Percentiles rank a stretch among this genome's conserved stretches.
phyloP scores from a whole-genome alignment of 2,797 vertebrate species.

The Lepilemur septentrionalis region DNA sequence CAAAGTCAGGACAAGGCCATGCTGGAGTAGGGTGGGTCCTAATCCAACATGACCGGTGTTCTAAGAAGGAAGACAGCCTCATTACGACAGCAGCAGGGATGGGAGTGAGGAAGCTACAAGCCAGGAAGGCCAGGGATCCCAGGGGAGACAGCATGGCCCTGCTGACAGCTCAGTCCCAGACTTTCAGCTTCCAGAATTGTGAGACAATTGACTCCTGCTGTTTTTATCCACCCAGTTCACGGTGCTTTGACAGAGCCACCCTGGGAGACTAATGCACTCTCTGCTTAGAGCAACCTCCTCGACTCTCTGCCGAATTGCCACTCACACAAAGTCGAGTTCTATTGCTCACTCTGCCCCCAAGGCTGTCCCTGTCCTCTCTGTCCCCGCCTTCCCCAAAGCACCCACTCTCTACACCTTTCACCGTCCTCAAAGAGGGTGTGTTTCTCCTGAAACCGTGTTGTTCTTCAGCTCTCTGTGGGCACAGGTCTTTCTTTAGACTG shows the following conservation, averaged over 20 bases:
- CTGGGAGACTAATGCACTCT: neutral
- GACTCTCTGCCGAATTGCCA: neutral
- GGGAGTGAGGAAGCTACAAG: fast-evolving
- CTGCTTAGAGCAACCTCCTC: no score
- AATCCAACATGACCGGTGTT: neutral
- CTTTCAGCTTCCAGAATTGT: neutral
- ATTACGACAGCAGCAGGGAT: fast-evolving
- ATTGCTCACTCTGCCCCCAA: neutral
- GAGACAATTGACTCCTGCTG: fast-evolving
- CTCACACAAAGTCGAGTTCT: no score
- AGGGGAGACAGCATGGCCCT: fast-evolving
- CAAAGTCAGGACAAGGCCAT: no score
- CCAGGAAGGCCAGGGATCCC: neutral
- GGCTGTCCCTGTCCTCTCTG: neutral
- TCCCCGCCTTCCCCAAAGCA: fast-evolving
- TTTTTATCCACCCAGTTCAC: no score
- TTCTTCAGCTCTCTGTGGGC: no score
- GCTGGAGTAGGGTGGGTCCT: neutral
- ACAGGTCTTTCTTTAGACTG: neutral
- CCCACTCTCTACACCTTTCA: no score
- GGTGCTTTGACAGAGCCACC: neutral
- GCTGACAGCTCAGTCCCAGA: neutral
- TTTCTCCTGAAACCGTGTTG: fast-evolving
- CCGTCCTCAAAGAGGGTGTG: neutral
- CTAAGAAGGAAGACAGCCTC: neutral